phyloP scores from a whole-genome alignment of 2,888 invertebrate genomes.

The Steromphala cineraria region DNA sequence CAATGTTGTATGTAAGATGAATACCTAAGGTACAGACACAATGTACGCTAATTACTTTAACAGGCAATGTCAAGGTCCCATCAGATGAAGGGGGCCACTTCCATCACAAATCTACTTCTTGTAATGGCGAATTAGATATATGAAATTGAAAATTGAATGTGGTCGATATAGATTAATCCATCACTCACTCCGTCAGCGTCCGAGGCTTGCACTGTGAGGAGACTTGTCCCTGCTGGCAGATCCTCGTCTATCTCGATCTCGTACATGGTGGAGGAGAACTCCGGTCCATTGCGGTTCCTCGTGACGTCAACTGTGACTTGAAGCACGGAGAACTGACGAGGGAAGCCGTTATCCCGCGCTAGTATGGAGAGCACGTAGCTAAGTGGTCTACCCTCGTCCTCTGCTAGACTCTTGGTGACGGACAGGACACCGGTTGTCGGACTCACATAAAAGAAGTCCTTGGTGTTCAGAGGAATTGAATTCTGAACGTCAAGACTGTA shows the following conservation, averaged over 20 bases:
- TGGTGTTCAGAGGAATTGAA: conserved; percentile 83
- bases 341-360: conserved; percentile 49
- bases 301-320: conserved; percentile 58
- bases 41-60: no score
- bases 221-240: conserved; percentile 22
- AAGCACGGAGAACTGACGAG: conserved; percentile 37
- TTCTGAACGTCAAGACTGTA: conserved; percentile 48
- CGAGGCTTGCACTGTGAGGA: conserved; percentile 47
- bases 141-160: not conserved
- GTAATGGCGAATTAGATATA: not conserved
- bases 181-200: conserved; percentile 56
- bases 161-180: not conserved
- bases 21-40: no score
- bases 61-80: not conserved
- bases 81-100: not conserved
- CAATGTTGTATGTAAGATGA: no score
- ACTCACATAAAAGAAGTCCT: conserved; percentile 88
- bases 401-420: conserved; percentile 47
- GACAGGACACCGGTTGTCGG: conserved; percentile 83
- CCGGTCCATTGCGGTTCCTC: conserved; percentile 61
- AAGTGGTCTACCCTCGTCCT: conserved; percentile 43
- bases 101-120: not conserved
- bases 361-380: conserved; percentile 42
- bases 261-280: conserved; percentile 48
- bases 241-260: conserved; percentile 47